Base-by-base conservation (phyloP, 1,140 invertebrate genomes). In the Platorchestia sp. region DNA sequence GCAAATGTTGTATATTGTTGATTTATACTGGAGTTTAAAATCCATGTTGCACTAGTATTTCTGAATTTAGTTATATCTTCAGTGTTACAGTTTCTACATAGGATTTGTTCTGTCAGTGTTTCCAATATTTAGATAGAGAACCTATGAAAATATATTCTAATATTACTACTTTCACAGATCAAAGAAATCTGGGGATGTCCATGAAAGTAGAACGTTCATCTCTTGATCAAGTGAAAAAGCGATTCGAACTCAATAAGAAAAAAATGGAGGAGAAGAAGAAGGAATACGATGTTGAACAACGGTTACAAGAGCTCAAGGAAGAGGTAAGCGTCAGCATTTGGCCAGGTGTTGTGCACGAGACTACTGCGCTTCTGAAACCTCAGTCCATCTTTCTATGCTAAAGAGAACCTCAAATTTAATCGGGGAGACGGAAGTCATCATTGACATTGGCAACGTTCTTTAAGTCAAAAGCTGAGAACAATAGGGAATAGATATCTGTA, bases 171-270 rank as follows among this genome's bases (percentile, higher is more conserved):
- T 90, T 96, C 97, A 95, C 96, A 98, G 98, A 99, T 98, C 99
- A 99, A 97, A 97, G 99, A 96, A 99, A 99, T 98, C 97, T 99
- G 97, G 99, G 99, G 43, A 99, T 99, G 99, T 99, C 99, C 27
- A 99, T 99, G 99, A 98, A 99, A 97, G 98, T 99, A 95, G 99
- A 99, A 97, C 97, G 99, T 96, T 99, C 99, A 95, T 98, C 98
- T 44, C 97, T 99, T 93, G 99, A 99, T 96, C 99, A 99, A 97
- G 99, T 99, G 42, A 99, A 99, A 97, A 98, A 99, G 96, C 97
- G 99, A 96, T 99, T 99, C 97, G 98, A 99, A 97, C 96, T 98
- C 53, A 99, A 99, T 97, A 99, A 99, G 97, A 98, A 98, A 96
- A 99, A 99, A 97, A 97, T 98, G 97, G 99, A 99, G 97, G 99